Percentiles rank a stretch among this genome's conserved stretches.
These are phyloP conservation scores for Toxotes jaculatrix DNA, from an alignment of 2,113 vertebrate genomes.

Conservation along the genomic window DNA sequence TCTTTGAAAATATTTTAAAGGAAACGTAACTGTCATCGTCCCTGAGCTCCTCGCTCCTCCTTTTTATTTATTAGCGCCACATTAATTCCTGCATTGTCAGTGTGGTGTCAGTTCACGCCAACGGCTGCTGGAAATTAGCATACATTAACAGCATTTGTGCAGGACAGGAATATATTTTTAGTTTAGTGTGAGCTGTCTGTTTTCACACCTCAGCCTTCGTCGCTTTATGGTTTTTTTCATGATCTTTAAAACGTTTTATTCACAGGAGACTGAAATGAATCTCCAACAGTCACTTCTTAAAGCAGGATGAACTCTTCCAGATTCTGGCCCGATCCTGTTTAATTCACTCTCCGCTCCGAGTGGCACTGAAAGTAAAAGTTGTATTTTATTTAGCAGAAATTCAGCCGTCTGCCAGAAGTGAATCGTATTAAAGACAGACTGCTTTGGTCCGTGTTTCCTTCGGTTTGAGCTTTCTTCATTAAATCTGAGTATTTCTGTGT, in stretches of 20 bases:
- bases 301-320: not conserved
- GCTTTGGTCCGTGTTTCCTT: slow-evolving; percentile 16
- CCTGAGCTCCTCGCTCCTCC: not conserved
- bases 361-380: not conserved
- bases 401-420: not conserved
- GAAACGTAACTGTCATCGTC: not conserved
- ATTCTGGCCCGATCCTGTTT: not conserved
- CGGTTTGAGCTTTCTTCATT: slow-evolving; percentile 48
- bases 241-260: no score
- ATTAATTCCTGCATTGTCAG: not conserved
- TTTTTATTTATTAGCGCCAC: not conserved
- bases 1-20: not conserved
- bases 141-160: not conserved
- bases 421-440: slow-evolving; percentile 7
- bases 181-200: no score
- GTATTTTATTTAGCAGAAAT: not conserved
- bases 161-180: not conserved
- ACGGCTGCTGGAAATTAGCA: not conserved
- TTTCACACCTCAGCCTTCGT: no score
- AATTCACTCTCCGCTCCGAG: not conserved
- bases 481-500: slow-evolving; percentile 39
- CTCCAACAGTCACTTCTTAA: not conserved
- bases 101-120: not conserved
- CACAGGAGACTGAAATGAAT: not conserved
- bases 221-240: no score